Evolutionary conservation across 2,797 vertebrate genomes (phyloP), one percentile per base, ranked within the genome.

Genomic region (Varecia variegata): DNA sequence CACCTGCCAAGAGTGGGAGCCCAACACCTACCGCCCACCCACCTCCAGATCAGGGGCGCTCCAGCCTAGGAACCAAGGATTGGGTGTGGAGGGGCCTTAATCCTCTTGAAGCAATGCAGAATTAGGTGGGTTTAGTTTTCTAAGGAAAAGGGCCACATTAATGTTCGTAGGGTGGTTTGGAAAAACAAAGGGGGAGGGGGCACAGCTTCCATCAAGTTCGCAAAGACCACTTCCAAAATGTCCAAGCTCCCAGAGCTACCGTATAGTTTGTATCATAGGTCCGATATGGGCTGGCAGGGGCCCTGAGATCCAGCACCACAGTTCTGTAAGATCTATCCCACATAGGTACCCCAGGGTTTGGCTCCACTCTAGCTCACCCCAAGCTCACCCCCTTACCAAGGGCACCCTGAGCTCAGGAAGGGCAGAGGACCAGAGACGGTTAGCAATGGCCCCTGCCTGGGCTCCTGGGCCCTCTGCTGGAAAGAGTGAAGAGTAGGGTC

Each of bases 391-490:
- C 14, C 8, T 21, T 0, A 0, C 14, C 65, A 30, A 80, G 47
- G 70, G 52, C 30, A 27, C 38, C 0, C 7, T 17, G 67, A 74
- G 11, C 32, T 35, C 15, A 30, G 11, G n/a, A 50, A 50, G 35
- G 38, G 47, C 13, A 52, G 38, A 30, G 4, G 2, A 15, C 8
- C 43, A 3, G 62, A 71, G 11, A 38, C 6, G 47, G 54, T 13
- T 15, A 7, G 45, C 2, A 9, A 38, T 2, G 0, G 13, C 76
- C 68, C 23, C n/a, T 79, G 47, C 47, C 74, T n/a, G 20, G 81
- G 56, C 23, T n/a, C 5, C 50, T 1, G 1, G 54, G 35, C 6
- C 35, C 50, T 74, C n/a, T 1, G 1, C 9, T 1, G 2, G 23
- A n/a, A 25, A 18, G 38, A 67, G 30, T 2, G 4, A 77, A n/a